A percentile compares a stretch with the other conserved stretches of the same genome.
Evolutionary conservation across 2,797 vertebrate species (phyloP).

Genomic region (Hypotaenidia okinawae): DNA sequence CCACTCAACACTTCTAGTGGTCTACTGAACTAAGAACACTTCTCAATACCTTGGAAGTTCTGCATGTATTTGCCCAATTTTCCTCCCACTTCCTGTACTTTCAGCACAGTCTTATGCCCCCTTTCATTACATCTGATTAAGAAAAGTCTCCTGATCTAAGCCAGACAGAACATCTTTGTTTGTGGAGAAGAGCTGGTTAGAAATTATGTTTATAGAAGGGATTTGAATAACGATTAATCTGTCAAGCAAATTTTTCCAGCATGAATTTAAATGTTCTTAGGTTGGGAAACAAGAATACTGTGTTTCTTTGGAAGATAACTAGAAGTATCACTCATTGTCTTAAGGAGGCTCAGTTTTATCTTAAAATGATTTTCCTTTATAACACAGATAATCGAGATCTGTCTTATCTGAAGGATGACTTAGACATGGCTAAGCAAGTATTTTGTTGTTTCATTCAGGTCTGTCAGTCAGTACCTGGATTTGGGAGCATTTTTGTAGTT

Average conservation of each 20-base stretch:
- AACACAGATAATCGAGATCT: not conserved
- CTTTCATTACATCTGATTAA: not conserved
- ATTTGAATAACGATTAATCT: not conserved
- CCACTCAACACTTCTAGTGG: not conserved
- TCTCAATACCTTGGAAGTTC: not conserved
- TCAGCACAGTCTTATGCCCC: not conserved
- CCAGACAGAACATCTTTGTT: not conserved
- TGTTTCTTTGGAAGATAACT: not conserved
- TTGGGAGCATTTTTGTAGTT: not conserved
- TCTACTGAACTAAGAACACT: not conserved
- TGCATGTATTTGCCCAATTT: not conserved
- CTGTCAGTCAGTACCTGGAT: not conserved
- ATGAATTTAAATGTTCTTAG: not conserved
- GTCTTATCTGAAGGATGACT: not conserved
- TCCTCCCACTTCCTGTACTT: not conserved
- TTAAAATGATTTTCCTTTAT: not conserved
- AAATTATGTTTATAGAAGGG: not conserved
- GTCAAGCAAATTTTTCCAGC: not conserved
- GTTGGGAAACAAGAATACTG: not conserved
- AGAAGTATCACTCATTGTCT: not conserved
- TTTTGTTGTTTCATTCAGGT: not conserved
- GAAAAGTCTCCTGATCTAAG: not conserved
- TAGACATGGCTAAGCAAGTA: not conserved
- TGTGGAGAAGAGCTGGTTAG: not conserved
- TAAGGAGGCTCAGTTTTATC: not conserved